These are phyloP conservation scores for Diplazon laetatorius DNA, from an alignment of 2,888 invertebrate species.

Conservation along the genomic window DNA sequence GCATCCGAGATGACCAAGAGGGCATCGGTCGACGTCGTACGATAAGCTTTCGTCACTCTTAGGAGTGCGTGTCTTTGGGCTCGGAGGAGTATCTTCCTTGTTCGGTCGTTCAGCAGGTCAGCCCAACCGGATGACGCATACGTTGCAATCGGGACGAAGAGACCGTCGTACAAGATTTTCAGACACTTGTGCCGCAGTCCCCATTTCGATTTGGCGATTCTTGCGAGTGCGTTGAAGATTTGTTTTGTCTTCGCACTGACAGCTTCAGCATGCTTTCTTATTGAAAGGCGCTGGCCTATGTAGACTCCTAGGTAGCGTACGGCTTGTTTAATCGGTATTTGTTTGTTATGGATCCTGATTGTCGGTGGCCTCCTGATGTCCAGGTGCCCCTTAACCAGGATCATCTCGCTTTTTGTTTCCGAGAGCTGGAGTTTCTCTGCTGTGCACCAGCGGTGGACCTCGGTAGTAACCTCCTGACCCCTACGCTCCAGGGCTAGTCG, in stretches of 20 bases:
- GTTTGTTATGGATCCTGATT: not conserved
- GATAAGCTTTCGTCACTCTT: conserved; percentile 25
- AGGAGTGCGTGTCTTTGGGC: conserved; percentile 17
- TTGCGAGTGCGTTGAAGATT: conserved; percentile 6
- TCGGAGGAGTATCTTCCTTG: not conserved
- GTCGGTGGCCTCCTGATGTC: not conserved
- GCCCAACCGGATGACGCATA: conserved; percentile 57
- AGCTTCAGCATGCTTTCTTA: conserved; percentile 14
- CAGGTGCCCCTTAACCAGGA: conserved; percentile 29
- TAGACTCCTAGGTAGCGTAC: conserved; percentile 46
- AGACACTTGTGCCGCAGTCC: conserved; percentile 41
- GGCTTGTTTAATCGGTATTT: not conserved
- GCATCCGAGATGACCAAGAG: not conserved
- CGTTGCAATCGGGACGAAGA: conserved; percentile 38
- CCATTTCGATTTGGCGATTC: conserved; percentile 51
- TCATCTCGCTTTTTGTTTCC: conserved; percentile 28
- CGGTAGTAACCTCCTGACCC: not conserved
- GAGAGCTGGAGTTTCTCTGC: conserved; percentile 32
- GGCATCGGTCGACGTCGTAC: not conserved
- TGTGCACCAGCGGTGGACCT: conserved; percentile 39
- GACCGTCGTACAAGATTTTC: conserved; percentile 49
- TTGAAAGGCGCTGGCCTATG: conserved; percentile 30
- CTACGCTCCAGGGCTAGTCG: not conserved
- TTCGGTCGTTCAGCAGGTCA: conserved; percentile 7
- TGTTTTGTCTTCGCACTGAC: not conserved